phyloP scores from a whole-genome alignment of 2,797 vertebrate species.

The Labeo calbasu region DNA sequence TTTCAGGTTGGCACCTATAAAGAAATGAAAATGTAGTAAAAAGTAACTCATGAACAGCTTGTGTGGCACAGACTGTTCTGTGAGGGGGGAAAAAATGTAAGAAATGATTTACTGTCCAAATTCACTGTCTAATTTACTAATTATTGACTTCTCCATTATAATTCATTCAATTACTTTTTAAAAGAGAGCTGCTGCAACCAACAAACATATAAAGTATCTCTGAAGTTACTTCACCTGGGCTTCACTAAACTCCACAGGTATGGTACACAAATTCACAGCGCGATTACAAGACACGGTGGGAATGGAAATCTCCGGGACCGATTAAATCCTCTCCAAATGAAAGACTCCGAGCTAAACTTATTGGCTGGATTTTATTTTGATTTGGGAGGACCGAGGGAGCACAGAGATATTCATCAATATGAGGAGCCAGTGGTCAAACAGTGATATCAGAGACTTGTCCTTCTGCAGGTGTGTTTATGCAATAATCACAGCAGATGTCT shows the following conservation, averaged over 20 bases:
- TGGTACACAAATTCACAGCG: neutral
- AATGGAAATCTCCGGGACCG: conserved; percentile 1
- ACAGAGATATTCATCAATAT: conserved; percentile 21
- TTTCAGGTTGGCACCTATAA: neutral
- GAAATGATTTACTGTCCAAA: neutral
- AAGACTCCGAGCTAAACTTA: conserved; percentile 21
- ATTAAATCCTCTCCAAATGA: conserved; percentile 35
- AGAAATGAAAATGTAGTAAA: neutral
- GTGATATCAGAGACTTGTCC: conserved; percentile 27
- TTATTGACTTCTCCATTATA: neutral
- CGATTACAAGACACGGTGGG: neutral
- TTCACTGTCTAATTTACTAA: neutral
- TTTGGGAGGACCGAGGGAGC: conserved; percentile 5
- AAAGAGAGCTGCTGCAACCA: neutral
- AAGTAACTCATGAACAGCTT: too few relatives aligned
- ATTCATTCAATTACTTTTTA: neutral
- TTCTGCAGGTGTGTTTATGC: conserved; percentile 7
- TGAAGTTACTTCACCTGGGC: neutral
- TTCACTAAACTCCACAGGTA: conserved; percentile 11
- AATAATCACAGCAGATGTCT: conserved; percentile 4
- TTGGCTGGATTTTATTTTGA: conserved; percentile 22
- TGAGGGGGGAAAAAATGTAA: neutral
- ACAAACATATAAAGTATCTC: neutral
- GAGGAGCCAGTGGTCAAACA: conserved; percentile 14
- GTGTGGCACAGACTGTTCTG: neutral